Evolutionary conservation across 1,140 invertebrate genomes (phyloP).

Genomic region (Solen grandis): DNA sequence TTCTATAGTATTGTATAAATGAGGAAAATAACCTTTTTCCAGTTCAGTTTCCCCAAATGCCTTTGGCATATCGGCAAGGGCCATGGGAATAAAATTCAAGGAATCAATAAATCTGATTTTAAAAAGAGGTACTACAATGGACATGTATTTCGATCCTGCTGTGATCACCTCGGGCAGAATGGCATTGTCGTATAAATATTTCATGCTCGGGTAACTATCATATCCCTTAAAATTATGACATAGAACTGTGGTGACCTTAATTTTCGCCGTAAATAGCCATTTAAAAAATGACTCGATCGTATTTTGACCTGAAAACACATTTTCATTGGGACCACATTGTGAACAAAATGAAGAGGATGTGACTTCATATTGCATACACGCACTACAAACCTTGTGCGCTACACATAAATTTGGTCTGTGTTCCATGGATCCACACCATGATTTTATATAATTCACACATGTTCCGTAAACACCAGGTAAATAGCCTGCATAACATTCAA

Average conservation of each 20-base stretch:
- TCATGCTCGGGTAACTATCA: no score
- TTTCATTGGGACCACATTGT: background rate
- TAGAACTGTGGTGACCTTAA: constrained; percentile 6
- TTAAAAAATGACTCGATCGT: constrained; percentile 1
- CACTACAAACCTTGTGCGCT: no score
- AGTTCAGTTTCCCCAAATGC: constrained; percentile 42
- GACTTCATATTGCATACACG: no score
- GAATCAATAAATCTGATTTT: no score
- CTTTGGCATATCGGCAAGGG: constrained; percentile 43
- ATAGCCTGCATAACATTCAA: background rate
- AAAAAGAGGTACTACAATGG: no score
- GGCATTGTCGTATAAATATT: no score
- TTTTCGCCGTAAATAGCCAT: constrained; percentile 8
- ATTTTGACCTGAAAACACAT: constrained; percentile 10
- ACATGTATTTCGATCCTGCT: constrained; percentile 30
- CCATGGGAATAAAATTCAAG: no score
- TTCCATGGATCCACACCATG: no score
- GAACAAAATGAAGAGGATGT: background rate
- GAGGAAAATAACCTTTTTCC: constrained; percentile 41
- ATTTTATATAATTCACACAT: no score
- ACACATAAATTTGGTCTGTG: no score
- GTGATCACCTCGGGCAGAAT: constrained; percentile 22
- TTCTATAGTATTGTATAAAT: constrained; percentile 26
- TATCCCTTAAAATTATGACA: no score
- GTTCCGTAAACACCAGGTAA: background rate